Evolutionary conservation across 37 sponge, comb jelly and placozoan genomes (phyloP).

Genomic region (Agelas oroides): DNA sequence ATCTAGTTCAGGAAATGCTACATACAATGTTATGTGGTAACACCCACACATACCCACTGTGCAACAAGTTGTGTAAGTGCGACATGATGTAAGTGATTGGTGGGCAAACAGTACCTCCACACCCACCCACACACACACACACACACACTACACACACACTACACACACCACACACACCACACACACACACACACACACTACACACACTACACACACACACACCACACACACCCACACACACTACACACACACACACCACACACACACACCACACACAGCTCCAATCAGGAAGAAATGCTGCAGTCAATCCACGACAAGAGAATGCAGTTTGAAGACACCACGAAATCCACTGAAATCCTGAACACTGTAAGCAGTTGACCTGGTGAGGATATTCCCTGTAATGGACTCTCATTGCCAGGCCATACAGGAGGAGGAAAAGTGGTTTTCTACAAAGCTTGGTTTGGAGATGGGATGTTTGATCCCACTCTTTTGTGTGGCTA

Average conservation of each 20-base stretch:
- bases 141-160: not conserved
- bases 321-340: slow-evolving; percentile 36
- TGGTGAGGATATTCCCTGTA: no score
- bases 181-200: not conserved
- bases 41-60: not conserved
- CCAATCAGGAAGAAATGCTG: slow-evolving; percentile 68
- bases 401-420: no score
- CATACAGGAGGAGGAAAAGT: no score
- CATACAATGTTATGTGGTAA: no score
- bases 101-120: no score
- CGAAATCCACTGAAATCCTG: slow-evolving; percentile 21
- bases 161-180: not conserved
- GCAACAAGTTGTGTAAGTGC: not conserved
- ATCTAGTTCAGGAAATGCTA: no score
- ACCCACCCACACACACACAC: not conserved
- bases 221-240: not conserved
- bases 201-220: not conserved
- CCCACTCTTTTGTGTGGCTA: no score
- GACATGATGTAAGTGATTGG: no score
- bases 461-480: no score
- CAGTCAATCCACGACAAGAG: slow-evolving; percentile 56
- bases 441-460: no score
- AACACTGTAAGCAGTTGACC: slow-evolving; percentile 55
- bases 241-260: no score
- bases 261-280: no score